These are phyloP conservation scores for Bergia sp. DNA, from an alignment of 92 coral and sea anemone genomes.

Conservation along the genomic window DNA sequence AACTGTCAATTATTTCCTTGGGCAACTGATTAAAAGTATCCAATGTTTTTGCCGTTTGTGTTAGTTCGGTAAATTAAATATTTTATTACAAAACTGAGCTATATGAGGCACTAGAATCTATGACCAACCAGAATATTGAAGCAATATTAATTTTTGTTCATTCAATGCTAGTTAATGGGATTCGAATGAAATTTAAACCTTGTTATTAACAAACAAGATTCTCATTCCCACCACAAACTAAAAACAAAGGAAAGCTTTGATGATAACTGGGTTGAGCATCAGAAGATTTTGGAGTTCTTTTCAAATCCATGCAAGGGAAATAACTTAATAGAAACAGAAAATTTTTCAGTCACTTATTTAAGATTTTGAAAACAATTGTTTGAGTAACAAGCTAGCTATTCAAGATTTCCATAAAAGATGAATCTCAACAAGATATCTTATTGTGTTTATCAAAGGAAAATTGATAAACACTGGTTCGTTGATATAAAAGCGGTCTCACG, in stretches of 20 bases:
- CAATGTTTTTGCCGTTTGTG: not conserved
- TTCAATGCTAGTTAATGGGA: conserved; percentile 17
- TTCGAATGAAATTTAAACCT: conserved; percentile 9
- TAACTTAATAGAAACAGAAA: not conserved
- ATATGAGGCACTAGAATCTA: not conserved
- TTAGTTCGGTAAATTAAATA: not conserved
- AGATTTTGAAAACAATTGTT: not conserved
- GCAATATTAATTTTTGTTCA: not conserved
- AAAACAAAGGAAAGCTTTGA: conserved; percentile 19
- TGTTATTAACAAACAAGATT: conserved; percentile 1
- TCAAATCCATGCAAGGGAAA: not conserved
- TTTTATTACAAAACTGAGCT: not conserved
- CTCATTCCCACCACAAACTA: not conserved
- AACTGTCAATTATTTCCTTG: conserved; percentile 20
- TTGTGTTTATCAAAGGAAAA: conserved; percentile 61
- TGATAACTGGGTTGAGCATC: not conserved
- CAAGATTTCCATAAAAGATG: conserved; percentile 58
- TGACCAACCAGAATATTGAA: not conserved
- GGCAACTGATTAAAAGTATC: conserved; percentile 16
- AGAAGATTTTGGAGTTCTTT: not conserved
- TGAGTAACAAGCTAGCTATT: conserved; percentile 44
- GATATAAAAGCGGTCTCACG: not conserved
- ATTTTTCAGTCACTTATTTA: not conserved
- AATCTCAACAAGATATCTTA: conserved; percentile 67
- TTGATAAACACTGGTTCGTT: conserved; percentile 57